Evolutionary conservation across 1,140 invertebrate species (phyloP), one percentile per base, ranked within the genome.

Genomic region (Episyrphus balteatus): DNA sequence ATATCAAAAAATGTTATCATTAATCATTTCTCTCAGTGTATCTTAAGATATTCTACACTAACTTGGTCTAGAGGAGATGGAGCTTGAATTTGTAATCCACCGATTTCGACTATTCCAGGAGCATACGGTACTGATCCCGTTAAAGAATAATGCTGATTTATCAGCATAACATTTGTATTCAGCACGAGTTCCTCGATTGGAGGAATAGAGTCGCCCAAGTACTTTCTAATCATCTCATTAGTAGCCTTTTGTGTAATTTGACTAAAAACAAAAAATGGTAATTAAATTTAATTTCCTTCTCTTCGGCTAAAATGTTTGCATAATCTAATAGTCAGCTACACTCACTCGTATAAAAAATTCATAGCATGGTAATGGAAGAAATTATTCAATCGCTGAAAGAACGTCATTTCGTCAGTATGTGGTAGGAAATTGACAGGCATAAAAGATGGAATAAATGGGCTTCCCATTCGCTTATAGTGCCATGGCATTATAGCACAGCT

Each of bases 401-500:
- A 78, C 31, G 55, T 65, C 69, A 82, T 77, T 5, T 70, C 68
- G 33, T 70, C 72, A 14, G 54, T 49, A 36, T 71, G 70, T 2
- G 65, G 59, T 9, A 72, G 47, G 12, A 77, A 73, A 26, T 72
- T 58, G 49, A 68, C 63, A 0, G 79, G 75, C 13, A 77, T 67
- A 53, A 75, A 75, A 15, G 75, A 73, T 2, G 76, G 72, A 55
- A 80, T 75, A 49, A 75, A 71, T 32, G 71, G 69, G 40, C 75
- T 73, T 13, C 70, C 73, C 44, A 81, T 62, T 13, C 76, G 70
- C 13, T 64, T 57, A 43, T 72, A 72, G 13, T 73, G 66, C 81
- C 80, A 82, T 0, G 78, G 71, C 66, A 79, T 75, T 2, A 80
- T 53, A 10, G 73, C 69, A 47, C 78, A 76, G 9, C 78, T 76